These are phyloP conservation scores for Sebastes wilsoni DNA, from an alignment of 2,797 vertebrate genomes.

Conservation along the genomic window DNA sequence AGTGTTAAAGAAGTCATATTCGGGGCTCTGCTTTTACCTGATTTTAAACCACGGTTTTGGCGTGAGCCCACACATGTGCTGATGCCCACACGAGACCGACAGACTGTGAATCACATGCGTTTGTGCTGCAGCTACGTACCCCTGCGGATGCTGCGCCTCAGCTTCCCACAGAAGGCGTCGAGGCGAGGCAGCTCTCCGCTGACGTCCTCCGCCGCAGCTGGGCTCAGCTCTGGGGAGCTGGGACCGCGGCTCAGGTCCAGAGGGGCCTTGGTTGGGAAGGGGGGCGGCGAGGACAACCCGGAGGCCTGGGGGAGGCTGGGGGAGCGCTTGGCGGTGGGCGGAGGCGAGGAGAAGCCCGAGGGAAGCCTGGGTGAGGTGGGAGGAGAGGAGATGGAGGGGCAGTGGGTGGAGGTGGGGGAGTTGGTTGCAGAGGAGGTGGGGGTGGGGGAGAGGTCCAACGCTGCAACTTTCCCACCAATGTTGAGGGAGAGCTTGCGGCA, in stretches of 20 bases:
- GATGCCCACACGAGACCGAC: neutral
- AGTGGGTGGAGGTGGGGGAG: slow-evolving; percentile 87
- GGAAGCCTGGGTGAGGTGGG: slow-evolving; percentile 78
- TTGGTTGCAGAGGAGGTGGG: slow-evolving; percentile 84
- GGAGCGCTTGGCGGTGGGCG: slow-evolving; percentile 84
- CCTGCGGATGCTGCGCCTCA: slow-evolving; percentile 90
- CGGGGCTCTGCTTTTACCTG: neutral
- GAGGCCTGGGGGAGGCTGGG: slow-evolving; percentile 74
- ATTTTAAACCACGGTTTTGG: neutral
- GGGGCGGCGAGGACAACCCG: slow-evolving; percentile 81
- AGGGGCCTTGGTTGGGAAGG: slow-evolving; percentile 81
- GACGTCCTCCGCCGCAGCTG: slow-evolving; percentile 81
- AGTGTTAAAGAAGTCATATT: neutral
- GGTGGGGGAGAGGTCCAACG: slow-evolving; percentile 86
- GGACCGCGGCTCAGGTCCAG: slow-evolving; percentile 87
- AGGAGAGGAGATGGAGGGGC: slow-evolving; percentile 80
- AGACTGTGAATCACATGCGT: slow-evolving; percentile 21
- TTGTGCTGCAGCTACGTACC: slow-evolving; percentile 72
- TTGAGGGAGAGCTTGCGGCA: slow-evolving; percentile 92
- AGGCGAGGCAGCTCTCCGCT: slow-evolving; percentile 86
- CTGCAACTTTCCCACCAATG: slow-evolving; percentile 84
- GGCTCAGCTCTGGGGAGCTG: slow-evolving; percentile 87
- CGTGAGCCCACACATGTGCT: slow-evolving; percentile 17
- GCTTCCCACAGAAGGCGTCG: slow-evolving; percentile 90
- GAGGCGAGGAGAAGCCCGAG: slow-evolving; percentile 82